Conservation (phyloP, 2,113 vertebrate species). For the Poicephalus meyeri region DNA sequence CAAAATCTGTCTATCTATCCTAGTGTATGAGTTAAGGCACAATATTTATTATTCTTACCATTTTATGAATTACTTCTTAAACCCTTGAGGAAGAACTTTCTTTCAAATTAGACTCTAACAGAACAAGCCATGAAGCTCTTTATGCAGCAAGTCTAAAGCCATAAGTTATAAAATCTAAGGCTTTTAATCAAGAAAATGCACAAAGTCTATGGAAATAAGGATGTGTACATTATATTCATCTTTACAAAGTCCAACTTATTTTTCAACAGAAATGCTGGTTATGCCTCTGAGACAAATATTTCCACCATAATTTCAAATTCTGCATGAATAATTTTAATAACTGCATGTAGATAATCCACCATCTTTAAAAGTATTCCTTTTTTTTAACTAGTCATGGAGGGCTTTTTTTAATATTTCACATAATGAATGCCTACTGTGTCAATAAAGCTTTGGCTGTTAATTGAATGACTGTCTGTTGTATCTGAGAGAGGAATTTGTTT, state of each 20-base stretch:
- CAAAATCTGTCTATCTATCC: conserved; percentile 73
- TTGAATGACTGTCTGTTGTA: conserved; percentile 83
- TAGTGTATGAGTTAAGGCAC: conserved; percentile 72
- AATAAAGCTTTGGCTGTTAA: conserved; percentile 78
- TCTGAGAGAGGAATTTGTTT: conserved; percentile 70
- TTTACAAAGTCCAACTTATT: conserved; percentile 40
- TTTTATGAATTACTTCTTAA: conserved; percentile 82
- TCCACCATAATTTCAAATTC: conserved; percentile 37
- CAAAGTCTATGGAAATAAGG: conserved; percentile 6
- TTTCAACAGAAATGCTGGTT: conserved; percentile 47
- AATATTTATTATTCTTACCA: conserved; percentile 82
- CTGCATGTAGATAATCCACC: conserved; percentile 19
- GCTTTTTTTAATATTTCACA: conserved; percentile 65
- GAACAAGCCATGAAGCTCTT: conserved; percentile 66
- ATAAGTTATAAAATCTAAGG: conserved; percentile 56
- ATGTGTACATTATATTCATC: neutral
- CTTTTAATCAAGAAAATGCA: conserved; percentile 71
- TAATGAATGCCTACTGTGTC: conserved; percentile 84
- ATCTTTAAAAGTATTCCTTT: conserved; percentile 8
- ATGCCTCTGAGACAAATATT: conserved; percentile 33
- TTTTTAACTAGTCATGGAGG: conserved; percentile 19
- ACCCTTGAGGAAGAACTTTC: conserved; percentile 79
- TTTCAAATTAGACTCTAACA: conserved; percentile 72
- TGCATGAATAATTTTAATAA: conserved; percentile 50
- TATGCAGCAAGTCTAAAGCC: conserved; percentile 51